Percentiles rank a stretch among this genome's conserved stretches.
These are phyloP conservation scores for Acanthiza pusilla DNA, from an alignment of 2,797 vertebrate species.

Conservation along the genomic window DNA sequence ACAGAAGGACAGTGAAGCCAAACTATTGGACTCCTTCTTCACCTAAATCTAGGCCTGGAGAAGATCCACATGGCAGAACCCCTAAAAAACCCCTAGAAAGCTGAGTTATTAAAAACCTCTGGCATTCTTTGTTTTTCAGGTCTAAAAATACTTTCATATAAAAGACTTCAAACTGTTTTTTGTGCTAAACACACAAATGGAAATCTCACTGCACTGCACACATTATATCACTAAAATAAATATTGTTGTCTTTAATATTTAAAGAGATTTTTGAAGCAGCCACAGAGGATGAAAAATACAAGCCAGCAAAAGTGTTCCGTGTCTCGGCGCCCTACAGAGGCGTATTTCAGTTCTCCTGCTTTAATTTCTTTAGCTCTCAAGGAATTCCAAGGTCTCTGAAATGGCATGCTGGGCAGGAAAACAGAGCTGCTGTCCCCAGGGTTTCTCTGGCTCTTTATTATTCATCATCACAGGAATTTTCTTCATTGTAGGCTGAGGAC, in stretches of 20 bases:
- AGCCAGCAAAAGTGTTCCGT: neutral
- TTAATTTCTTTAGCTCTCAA: constrained; percentile 31
- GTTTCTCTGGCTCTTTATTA: neutral
- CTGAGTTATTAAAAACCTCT: neutral
- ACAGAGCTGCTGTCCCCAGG: neutral
- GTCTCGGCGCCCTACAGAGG: neutral
- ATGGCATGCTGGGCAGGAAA: neutral
- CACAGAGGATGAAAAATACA: constrained; percentile 28
- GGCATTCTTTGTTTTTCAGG: neutral
- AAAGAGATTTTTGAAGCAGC: constrained; percentile 45
- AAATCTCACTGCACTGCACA: constrained; percentile 17
- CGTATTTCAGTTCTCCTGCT: neutral
- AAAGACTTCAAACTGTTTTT: neutral
- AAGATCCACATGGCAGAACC: neutral
- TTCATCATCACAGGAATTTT: neutral
- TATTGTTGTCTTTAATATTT: constrained; percentile 60
- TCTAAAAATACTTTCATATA: constrained; percentile 4
- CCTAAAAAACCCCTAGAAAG: neutral
- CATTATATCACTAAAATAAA: constrained; percentile 56
- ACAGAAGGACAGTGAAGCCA: neutral
- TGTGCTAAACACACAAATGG: constrained; percentile 32
- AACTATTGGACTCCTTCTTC: neutral
- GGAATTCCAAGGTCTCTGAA: constrained; percentile 31
- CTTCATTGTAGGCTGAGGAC: neutral
- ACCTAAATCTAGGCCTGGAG: neutral